Conservation (phyloP, 2,113 vertebrate genomes). For the Pheucticus melanocephalus region DNA sequence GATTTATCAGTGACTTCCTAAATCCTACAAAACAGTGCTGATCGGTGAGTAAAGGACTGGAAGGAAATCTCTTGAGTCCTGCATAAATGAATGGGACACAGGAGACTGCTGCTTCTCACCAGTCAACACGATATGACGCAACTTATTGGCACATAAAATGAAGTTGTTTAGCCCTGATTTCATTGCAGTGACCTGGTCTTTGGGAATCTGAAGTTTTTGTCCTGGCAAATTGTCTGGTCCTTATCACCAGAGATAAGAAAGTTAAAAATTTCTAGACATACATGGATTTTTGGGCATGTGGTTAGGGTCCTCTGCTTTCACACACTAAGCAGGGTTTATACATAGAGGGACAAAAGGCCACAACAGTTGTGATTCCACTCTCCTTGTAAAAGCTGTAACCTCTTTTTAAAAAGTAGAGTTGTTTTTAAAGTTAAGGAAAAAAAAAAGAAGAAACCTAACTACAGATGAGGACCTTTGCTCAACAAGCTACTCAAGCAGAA, state of each 20-base stretch:
- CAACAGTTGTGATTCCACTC: accelerated
- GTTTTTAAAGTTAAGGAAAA: neutral
- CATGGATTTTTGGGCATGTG: neutral
- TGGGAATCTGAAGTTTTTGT: neutral
- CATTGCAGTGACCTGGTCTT: neutral
- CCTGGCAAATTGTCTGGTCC: neutral
- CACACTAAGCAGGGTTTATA: neutral
- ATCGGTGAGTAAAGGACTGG: conserved; percentile 12
- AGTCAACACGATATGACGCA: neutral
- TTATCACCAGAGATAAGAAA: conserved; percentile 6
- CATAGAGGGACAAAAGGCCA: neutral
- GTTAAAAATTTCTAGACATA: conserved; percentile 37
- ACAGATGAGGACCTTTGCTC: neutral
- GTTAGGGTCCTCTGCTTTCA: neutral
- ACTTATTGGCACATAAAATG: neutral
- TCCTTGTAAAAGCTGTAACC: neutral
- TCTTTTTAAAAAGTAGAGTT: neutral
- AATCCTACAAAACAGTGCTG: neutral
- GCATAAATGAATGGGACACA: conserved; percentile 4
- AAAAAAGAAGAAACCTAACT: neutral
- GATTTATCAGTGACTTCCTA: conserved; percentile 40
- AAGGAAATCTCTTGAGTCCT: conserved; percentile 9
- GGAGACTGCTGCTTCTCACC: conserved; percentile 31
- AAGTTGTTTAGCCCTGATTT: neutral
- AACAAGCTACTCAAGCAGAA: neutral